Percentiles rank a stretch among this genome's conserved stretches.
Evolutionary conservation across 2,888 invertebrate species (phyloP).

Genomic region (Orthosia gothica): DNA sequence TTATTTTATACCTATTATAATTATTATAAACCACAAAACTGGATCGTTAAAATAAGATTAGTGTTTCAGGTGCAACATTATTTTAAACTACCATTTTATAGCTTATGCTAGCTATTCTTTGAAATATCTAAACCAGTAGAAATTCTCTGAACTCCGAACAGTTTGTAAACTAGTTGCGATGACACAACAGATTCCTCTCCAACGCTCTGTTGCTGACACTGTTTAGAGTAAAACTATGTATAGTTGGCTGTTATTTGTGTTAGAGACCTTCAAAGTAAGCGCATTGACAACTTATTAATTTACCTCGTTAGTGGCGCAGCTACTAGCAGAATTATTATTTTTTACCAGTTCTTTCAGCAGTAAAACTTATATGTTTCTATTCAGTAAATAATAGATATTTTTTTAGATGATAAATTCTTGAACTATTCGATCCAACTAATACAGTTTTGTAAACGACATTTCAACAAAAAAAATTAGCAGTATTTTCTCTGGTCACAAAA

Average conservation of each 20-base stretch:
- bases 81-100: neutral
- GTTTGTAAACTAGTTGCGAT: slow-evolving; percentile 46
- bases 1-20: no score
- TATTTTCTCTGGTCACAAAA: no score
- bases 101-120: neutral
- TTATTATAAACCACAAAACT: no score
- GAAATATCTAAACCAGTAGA: neutral
- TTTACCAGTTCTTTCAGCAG: no score
- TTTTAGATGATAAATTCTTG: no score
- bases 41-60: neutral
- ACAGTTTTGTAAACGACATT: no score
- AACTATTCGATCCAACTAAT: no score
- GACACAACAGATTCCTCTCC: slow-evolving; percentile 41
- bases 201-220: slow-evolving; percentile 37
- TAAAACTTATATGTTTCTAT: no score
- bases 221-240: slow-evolving; percentile 22
- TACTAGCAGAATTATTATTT: neutral
- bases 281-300: slow-evolving; percentile 47
- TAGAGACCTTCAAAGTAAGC: slow-evolving; percentile 10
- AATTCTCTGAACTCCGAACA: slow-evolving; percentile 17
- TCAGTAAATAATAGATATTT: no score
- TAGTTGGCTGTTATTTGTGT: slow-evolving; percentile 27
- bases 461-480: no score
- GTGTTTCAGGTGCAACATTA: neutral
- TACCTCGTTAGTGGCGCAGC: slow-evolving; percentile 40